phyloP scores from a whole-genome alignment of 64 coral and sea anemone genomes.

The Acropora tenuis region DNA sequence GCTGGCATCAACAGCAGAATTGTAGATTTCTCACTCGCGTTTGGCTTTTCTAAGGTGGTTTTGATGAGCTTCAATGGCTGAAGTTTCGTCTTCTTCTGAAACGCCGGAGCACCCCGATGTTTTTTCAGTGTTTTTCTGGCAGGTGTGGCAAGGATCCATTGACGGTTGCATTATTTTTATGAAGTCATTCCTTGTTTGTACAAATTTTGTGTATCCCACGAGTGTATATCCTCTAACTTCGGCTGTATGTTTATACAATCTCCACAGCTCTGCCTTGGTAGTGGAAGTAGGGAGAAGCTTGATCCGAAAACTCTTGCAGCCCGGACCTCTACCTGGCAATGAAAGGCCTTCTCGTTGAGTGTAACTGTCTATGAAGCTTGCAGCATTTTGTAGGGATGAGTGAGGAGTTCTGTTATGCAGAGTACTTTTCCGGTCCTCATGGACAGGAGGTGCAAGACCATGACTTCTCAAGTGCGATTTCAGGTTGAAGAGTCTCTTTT shows the following conservation, averaged over 20 bases:
- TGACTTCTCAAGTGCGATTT: background rate
- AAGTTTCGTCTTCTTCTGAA: constrained; percentile 2
- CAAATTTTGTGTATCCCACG: background rate
- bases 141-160: too few species aligned
- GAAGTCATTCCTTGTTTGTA: background rate
- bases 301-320: background rate
- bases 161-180: too few species aligned
- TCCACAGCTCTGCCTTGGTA: background rate
- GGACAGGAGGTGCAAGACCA: too few species aligned
- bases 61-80: background rate
- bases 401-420: too few species aligned
- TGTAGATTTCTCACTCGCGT: background rate
- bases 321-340: background rate
- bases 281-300: background rate
- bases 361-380: too few species aligned
- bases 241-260: background rate
- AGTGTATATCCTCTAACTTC: background rate
- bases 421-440: too few species aligned
- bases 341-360: background rate
- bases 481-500: too few species aligned
- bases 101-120: background rate
- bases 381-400: too few species aligned
- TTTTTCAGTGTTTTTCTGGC: background rate
- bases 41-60: constrained; percentile 5
- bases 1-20: too few species aligned